Evolutionary conservation across 2,888 invertebrate genomes (phyloP).

Genomic region (Pseudococcus longispinus): DNA sequence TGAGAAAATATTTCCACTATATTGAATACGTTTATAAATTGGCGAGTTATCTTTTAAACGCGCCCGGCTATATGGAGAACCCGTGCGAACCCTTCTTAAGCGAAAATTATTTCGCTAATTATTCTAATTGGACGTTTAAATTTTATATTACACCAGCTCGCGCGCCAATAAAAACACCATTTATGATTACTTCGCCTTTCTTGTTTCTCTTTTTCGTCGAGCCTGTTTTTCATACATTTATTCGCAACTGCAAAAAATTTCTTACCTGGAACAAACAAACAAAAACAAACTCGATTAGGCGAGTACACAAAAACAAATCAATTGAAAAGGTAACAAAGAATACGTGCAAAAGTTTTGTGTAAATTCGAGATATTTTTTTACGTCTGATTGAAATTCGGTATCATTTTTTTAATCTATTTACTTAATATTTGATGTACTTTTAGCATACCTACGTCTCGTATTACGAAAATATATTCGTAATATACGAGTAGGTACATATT

Average conservation of each 20-base stretch:
- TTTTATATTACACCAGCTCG: slow-evolving; percentile 3
- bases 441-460: not conserved
- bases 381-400: not conserved
- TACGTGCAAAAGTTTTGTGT: not conserved
- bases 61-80: not conserved
- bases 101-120: slow-evolving; percentile 24
- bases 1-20: slow-evolving; percentile 18
- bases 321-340: not conserved
- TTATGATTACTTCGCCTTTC: not conserved
- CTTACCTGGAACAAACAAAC: not conserved
- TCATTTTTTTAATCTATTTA: not conserved
- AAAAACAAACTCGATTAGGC: not conserved
- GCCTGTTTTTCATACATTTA: not conserved
- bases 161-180: not conserved
- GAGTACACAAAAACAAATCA: not conserved
- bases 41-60: slow-evolving; percentile 31
- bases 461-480: not conserved
- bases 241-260: not conserved
- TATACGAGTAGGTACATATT: not conserved
- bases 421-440: not conserved
- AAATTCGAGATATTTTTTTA: not conserved
- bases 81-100: not conserved
- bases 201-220: not conserved
- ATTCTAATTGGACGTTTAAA: slow-evolving; percentile 28
- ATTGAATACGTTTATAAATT: slow-evolving; percentile 34